These are phyloP conservation scores for Brenthis ino DNA, from an alignment of 2,888 invertebrate genomes.

Conservation along the genomic window DNA sequence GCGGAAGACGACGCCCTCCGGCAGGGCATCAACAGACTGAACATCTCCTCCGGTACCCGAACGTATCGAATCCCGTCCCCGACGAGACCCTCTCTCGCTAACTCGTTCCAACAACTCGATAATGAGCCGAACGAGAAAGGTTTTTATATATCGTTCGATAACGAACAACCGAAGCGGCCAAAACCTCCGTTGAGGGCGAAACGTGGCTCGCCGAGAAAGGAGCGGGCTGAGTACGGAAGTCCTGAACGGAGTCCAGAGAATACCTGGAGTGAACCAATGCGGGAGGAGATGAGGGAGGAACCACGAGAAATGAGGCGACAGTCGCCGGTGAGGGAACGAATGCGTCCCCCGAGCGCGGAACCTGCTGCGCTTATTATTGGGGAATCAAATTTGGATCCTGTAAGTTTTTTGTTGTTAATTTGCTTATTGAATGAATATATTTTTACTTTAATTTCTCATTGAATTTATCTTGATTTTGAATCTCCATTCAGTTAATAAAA, in stretches of 20 bases:
- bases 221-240: constrained; percentile 63
- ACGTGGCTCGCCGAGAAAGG: constrained; percentile 89
- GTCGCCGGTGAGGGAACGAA: constrained; percentile 47
- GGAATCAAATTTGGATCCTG: constrained; percentile 72
- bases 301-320: constrained; percentile 29
- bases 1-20: constrained; percentile 81
- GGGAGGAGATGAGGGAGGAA: constrained; percentile 50
- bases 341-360: constrained; percentile 49
- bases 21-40: constrained; percentile 88
- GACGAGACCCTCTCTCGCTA: constrained; percentile 87
- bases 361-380: constrained; percentile 74
- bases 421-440: background rate
- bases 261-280: constrained; percentile 54
- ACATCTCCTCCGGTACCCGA: constrained; percentile 93
- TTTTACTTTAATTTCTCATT: background rate
- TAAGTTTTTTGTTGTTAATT: constrained; percentile 43
- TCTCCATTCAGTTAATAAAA: too few species aligned
- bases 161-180: constrained; percentile 92
- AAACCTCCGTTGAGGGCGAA: constrained; percentile 93
- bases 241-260: constrained; percentile 63
- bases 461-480: background rate
- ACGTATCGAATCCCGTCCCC: constrained; percentile 96
- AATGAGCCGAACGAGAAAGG: constrained; percentile 87
- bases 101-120: constrained; percentile 85
- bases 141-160: constrained; percentile 97